These are phyloP conservation scores for Coremacera marginata DNA, from an alignment of 2,888 invertebrate species.

Conservation along the genomic window DNA sequence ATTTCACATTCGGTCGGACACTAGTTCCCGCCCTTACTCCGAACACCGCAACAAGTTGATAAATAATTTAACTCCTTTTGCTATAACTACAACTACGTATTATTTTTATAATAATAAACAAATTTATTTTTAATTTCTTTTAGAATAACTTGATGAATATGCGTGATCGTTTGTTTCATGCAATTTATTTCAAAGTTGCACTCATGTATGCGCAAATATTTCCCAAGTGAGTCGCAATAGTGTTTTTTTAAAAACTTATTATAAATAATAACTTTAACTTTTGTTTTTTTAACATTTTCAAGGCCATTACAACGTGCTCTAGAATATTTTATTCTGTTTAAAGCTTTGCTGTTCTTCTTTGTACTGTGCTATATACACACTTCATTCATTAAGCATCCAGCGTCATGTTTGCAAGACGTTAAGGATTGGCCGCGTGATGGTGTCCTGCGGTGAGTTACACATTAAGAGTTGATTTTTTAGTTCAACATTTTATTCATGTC, in stretches of 20 bases:
- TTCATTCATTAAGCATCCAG: constrained; percentile 91
- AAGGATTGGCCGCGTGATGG: constrained; percentile 96
- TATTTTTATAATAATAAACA: not conserved
- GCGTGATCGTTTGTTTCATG: constrained; percentile 92
- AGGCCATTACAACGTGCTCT: constrained; percentile 63
- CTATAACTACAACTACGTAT: too few species aligned
- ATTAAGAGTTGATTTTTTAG: not conserved
- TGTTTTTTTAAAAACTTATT: not conserved
- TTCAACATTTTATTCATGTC: not conserved
- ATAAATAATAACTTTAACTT: not conserved
- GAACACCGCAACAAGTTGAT: too few species aligned
- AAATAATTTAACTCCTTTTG: too few species aligned
- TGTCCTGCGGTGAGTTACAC: constrained; percentile 73
- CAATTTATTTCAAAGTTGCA: constrained; percentile 92
- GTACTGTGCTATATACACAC: constrained; percentile 95
- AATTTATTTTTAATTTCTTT: constrained; percentile 16
- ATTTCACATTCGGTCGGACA: too few species aligned
- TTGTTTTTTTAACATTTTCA: constrained; percentile 18
- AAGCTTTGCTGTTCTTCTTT: constrained; percentile 88
- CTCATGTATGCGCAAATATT: constrained; percentile 92
- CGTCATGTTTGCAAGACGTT: constrained; percentile 91
- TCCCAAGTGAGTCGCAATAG: constrained; percentile 85
- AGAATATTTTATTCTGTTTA: constrained; percentile 67
- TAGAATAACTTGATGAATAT: constrained; percentile 86
- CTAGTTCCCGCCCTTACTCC: too few species aligned